Percentiles rank a stretch among this genome's conserved stretches.
phyloP scores from a whole-genome alignment of 2,113 vertebrate genomes.

The Myxocyprinus asiaticus region DNA sequence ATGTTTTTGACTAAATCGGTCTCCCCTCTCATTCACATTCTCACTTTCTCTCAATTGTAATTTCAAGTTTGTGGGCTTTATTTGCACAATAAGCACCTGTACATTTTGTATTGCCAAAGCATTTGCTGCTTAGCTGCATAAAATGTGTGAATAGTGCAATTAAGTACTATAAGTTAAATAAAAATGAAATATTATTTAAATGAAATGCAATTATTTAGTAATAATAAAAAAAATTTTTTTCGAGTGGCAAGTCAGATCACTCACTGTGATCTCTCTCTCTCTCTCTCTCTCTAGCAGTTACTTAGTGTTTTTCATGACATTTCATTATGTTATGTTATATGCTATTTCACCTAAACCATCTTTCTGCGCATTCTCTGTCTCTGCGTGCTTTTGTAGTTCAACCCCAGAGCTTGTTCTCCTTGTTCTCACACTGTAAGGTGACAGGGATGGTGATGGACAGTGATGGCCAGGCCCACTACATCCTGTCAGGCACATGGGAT shows the following conservation, averaged over 20 bases:
- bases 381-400: neutral
- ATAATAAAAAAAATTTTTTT: too few relatives aligned
- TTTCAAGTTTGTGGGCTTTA: too few relatives aligned
- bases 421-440: slow-evolving; percentile 73
- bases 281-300: neutral
- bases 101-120: too few relatives aligned
- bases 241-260: too few relatives aligned
- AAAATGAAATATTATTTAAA: too few relatives aligned
- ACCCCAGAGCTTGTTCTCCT: neutral
- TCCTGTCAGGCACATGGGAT: slow-evolving; percentile 96
- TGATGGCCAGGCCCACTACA: slow-evolving; percentile 85
- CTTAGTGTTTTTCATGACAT: too few relatives aligned
- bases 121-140: too few relatives aligned
- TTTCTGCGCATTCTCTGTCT: neutral
- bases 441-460: slow-evolving; percentile 88
- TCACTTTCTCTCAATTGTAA: neutral
- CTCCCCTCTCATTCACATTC: neutral
- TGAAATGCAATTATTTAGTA: too few relatives aligned
- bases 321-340: neutral
- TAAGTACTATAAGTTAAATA: too few relatives aligned
- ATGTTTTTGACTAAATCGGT: neutral
- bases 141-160: too few relatives aligned
- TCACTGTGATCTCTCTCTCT: neutral
- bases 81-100: too few relatives aligned
- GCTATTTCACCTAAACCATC: neutral